Conservation (phyloP, 2,888 invertebrate genomes). For the Amitus sp. region DNA sequence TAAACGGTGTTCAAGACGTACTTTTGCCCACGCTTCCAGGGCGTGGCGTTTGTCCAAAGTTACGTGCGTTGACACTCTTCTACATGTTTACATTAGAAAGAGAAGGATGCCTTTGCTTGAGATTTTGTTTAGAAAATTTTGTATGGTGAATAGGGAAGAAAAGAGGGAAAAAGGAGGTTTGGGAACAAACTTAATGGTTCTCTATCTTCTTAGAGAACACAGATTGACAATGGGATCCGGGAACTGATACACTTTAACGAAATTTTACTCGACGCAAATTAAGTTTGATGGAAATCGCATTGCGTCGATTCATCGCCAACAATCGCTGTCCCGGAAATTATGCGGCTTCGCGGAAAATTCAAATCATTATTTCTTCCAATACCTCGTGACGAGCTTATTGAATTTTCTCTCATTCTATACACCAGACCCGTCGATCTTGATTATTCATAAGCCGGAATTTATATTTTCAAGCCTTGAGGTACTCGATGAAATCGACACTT, state of each 20-base stretch:
- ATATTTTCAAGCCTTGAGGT: no score
- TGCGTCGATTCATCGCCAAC: slow-evolving; percentile 31
- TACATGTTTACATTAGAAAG: neutral
- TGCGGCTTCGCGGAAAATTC: slow-evolving; percentile 23
- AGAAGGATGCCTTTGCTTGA: no score
- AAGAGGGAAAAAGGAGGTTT: no score
- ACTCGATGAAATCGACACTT: no score
- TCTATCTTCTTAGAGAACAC: no score
- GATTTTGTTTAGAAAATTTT: no score
- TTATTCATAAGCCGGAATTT: no score
- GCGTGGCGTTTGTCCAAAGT: neutral
- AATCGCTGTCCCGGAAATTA: slow-evolving; percentile 26
- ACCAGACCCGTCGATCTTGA: no score
- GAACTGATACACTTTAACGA: no score
- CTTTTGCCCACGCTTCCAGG: slow-evolving; percentile 10
- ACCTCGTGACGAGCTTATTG: slow-evolving; percentile 27
- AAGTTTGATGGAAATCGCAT: slow-evolving; percentile 33
- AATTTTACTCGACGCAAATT: slow-evolving; percentile 34
- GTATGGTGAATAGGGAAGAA: no score
- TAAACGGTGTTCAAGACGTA: slow-evolving; percentile 7
- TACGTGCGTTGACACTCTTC: neutral
- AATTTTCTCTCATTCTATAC: slow-evolving; percentile 6
- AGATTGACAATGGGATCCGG: no score
- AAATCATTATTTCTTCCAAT: slow-evolving; percentile 26
- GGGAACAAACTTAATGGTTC: no score